Conservation (phyloP, 30 jellyfish, hydroid and myxozoan genomes). For the Catostylus mosaicus region DNA sequence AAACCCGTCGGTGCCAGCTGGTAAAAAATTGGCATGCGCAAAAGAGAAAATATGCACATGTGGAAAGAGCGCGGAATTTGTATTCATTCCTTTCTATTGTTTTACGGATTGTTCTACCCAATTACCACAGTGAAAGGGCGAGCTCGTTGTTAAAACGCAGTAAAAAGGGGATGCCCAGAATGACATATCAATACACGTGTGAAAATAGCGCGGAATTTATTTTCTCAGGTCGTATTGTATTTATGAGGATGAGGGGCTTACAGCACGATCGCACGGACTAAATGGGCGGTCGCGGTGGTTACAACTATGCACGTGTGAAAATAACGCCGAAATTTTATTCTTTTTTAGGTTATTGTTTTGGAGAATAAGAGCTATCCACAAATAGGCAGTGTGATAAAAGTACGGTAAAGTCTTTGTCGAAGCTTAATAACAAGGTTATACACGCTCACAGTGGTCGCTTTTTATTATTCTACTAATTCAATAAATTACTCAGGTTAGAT, state of each 20-base stretch:
- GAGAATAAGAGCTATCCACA: constrained; percentile 39
- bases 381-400: constrained; percentile 59
- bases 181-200: constrained; percentile 87
- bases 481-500: constrained; percentile 70
- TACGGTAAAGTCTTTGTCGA: constrained; percentile 70
- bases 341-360: constrained; percentile 42
- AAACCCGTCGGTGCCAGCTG: constrained; percentile 76
- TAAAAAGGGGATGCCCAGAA: constrained; percentile 53
- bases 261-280: constrained; percentile 43
- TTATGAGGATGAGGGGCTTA: constrained; percentile 58
- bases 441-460: constrained; percentile 80
- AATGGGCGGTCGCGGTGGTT: constrained; percentile 50
- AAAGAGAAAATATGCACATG: constrained; percentile 83
- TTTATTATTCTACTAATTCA: constrained; percentile 63
- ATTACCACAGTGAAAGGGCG: constrained; percentile 33
- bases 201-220: constrained; percentile 92
- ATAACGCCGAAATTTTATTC: constrained; percentile 58
- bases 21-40: constrained; percentile 91
- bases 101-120: constrained; percentile 31
- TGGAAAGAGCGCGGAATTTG: constrained; percentile 92
- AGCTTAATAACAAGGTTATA: constrained; percentile 62
- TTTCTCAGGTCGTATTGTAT: constrained; percentile 53
- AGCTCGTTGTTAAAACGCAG: constrained; percentile 7
- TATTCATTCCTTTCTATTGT: constrained; percentile 58
- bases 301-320: constrained; percentile 59